phyloP scores from a whole-genome alignment of 2,888 invertebrate species.

The Trissolcus japonicus region DNA sequence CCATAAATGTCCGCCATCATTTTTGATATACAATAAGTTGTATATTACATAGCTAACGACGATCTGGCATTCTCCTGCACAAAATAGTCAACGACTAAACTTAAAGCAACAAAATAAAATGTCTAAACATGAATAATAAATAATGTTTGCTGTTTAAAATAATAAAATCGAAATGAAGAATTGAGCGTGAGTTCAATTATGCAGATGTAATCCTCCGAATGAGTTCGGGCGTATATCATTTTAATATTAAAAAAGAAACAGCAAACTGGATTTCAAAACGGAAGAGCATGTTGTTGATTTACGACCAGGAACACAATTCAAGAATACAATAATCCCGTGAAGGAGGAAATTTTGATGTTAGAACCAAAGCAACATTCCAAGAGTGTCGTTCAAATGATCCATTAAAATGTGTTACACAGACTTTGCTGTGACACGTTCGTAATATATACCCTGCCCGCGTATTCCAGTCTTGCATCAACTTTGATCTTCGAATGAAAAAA shows the following conservation, averaged over 20 bases:
- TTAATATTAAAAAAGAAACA: too few relatives aligned
- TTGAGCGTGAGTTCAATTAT: too few relatives aligned
- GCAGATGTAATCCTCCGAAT: not conserved
- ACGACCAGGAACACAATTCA: too few relatives aligned
- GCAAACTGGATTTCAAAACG: too few relatives aligned
- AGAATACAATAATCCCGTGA: not conserved
- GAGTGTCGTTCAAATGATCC: conserved; percentile 25
- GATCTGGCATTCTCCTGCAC: conserved; percentile 20
- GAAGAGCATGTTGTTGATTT: too few relatives aligned
- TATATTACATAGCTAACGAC: conserved; percentile 64
- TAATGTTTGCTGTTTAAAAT: too few relatives aligned
- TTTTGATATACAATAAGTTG: conserved; percentile 67
- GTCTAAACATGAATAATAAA: too few relatives aligned
- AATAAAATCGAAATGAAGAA: too few relatives aligned
- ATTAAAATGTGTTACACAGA: conserved; percentile 29
- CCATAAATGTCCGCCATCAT: conserved; percentile 67
- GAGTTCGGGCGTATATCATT: conserved; percentile 8
- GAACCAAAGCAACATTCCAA: conserved; percentile 11
- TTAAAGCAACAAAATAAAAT: not conserved
- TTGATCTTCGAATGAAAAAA: conserved; percentile 22
- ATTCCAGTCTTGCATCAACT: not conserved
- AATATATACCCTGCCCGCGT: conserved; percentile 9
- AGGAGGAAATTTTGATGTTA: not conserved
- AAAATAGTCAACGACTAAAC: conserved; percentile 1
- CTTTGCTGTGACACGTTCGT: not conserved